Evolutionary conservation across 2,888 invertebrate species (phyloP).

Genomic region (Eupithecia subumbrata): DNA sequence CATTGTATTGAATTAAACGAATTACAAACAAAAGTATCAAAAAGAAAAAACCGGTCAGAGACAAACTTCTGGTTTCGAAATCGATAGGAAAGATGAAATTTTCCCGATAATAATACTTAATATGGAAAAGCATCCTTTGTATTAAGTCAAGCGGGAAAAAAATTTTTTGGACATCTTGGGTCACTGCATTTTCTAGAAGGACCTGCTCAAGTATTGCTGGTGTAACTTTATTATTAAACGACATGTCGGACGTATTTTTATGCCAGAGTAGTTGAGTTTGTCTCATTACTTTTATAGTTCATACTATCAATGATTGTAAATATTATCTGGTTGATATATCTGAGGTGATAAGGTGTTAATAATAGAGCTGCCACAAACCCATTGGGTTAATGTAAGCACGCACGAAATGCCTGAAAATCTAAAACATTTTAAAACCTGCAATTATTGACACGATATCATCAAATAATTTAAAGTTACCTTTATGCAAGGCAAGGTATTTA

Average conservation of each 20-base stretch:
- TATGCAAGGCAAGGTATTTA: too few species aligned
- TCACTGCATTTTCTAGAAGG: not conserved
- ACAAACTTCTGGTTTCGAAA: not conserved
- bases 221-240: not conserved
- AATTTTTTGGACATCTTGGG: not conserved
- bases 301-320: not conserved
- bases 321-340: not conserved
- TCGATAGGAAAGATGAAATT: not conserved
- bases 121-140: not conserved
- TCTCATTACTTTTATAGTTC: not conserved
- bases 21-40: not conserved
- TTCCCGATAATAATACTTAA: not conserved
- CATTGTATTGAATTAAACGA: not conserved
- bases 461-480: not conserved
- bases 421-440: not conserved
- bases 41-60: not conserved
- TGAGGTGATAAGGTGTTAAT: not conserved
- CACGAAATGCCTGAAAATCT: not conserved
- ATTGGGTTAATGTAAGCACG: not conserved
- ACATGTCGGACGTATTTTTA: not conserved
- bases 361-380: not conserved
- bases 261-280: not conserved
- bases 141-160: not conserved
- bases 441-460: not conserved
- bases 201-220: not conserved